Evolutionary conservation across 2,113 vertebrate species (phyloP).

Genomic region (Chloroceryle aenea): DNA sequence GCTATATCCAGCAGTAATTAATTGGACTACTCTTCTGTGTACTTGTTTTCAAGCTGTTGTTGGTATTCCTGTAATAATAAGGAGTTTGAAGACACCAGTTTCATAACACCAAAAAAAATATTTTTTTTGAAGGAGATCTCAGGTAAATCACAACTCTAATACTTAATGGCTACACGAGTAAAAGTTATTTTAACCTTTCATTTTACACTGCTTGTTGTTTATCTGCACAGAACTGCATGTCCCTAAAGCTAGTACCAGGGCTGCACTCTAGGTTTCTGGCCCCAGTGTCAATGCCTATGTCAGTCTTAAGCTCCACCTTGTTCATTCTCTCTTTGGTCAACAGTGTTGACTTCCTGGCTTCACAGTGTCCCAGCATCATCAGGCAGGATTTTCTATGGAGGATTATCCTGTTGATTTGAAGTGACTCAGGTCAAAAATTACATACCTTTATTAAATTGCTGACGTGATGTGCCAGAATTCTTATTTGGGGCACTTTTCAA

Average conservation of each 20-base stretch:
- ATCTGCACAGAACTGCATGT: not conserved
- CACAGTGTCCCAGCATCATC: not conserved
- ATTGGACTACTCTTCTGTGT: not conserved
- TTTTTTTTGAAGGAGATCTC: not conserved
- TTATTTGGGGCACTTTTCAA: not conserved
- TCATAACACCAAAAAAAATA: not conserved
- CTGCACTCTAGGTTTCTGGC: not conserved
- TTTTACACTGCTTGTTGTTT: not conserved
- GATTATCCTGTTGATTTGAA: not conserved
- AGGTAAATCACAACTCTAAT: not conserved
- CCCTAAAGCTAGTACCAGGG: fast-evolving
- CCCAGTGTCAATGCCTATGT: fast-evolving
- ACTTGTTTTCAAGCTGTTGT: not conserved
- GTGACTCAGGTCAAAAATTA: not conserved
- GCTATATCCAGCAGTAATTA: not conserved
- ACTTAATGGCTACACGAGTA: not conserved
- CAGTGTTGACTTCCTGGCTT: not conserved
- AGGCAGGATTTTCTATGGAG: not conserved
- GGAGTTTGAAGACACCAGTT: not conserved
- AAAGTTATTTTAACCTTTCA: not conserved
- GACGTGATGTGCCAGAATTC: not conserved
- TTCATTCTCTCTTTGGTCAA: not conserved
- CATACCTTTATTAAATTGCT: not conserved
- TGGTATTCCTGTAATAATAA: not conserved
- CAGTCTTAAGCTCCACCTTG: not conserved